phyloP scores from a whole-genome alignment of 2,797 vertebrate genomes.

The Anabacerthia variegaticeps region DNA sequence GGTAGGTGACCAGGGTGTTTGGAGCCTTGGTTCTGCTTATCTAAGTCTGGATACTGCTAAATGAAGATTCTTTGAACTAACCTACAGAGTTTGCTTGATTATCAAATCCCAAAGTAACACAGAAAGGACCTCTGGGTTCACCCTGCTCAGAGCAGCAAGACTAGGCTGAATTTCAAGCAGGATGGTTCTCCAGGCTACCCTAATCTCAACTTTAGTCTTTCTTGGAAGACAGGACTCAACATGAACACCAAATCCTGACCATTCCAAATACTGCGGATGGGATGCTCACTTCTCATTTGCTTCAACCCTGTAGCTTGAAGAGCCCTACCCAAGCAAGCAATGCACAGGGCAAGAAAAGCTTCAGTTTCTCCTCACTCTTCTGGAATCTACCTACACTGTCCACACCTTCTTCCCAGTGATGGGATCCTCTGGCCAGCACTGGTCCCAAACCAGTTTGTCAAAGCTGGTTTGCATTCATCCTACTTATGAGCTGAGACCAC shows the following conservation, averaged over 20 bases:
- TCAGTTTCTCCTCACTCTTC: background rate
- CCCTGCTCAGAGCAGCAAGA: background rate
- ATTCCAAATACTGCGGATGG: fast-evolving
- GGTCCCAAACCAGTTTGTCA: background rate
- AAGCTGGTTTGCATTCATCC: background rate
- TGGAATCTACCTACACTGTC: background rate
- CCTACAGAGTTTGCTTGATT: background rate
- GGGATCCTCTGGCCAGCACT: background rate
- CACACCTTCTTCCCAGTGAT: background rate
- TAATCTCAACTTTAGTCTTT: background rate
- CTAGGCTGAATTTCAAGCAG: background rate
- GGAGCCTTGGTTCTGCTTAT: background rate
- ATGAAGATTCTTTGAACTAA: background rate
- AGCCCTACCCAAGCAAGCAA: background rate
- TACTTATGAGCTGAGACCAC: fast-evolving
- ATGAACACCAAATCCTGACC: background rate
- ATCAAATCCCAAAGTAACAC: background rate
- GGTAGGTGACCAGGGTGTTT: background rate
- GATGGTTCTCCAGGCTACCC: fast-evolving
- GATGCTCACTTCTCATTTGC: background rate
- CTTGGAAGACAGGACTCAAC: background rate
- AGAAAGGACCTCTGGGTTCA: background rate
- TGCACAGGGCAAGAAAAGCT: background rate
- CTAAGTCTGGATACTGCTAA: background rate
- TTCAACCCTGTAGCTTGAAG: background rate